phyloP scores from a whole-genome alignment of 1,140 invertebrate genomes.

The Lordiphosa mommai region DNA sequence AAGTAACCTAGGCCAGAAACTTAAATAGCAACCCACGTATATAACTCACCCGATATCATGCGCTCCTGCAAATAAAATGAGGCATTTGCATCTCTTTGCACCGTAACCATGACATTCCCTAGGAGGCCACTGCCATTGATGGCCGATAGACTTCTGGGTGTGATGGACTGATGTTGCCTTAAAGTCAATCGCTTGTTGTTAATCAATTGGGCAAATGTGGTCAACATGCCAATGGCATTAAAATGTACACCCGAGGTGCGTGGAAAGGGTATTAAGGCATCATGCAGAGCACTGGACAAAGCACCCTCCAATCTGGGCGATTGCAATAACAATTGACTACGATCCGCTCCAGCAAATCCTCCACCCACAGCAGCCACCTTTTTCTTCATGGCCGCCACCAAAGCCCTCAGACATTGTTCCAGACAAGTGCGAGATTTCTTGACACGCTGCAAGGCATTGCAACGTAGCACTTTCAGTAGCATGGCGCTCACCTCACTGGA shows the following conservation, averaged over 20 bases:
- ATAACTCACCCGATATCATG: slow-evolving; percentile 80
- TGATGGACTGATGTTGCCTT: slow-evolving; percentile 59
- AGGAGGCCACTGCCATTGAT: slow-evolving; percentile 80
- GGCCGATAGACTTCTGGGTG: slow-evolving; percentile 85
- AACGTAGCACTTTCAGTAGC: slow-evolving; percentile 86
- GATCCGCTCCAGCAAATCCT: slow-evolving; percentile 54
- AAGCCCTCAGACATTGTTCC: slow-evolving; percentile 88
- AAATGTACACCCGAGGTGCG: slow-evolving; percentile 96
- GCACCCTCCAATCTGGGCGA: slow-evolving; percentile 74
- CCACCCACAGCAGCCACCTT: slow-evolving; percentile 41
- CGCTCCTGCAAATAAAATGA: slow-evolving; percentile 92
- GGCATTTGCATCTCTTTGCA: slow-evolving; percentile 82
- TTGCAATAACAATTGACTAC: slow-evolving; percentile 73
- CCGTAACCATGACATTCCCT: slow-evolving; percentile 82
- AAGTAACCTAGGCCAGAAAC: too few relatives aligned
- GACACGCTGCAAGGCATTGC: slow-evolving; percentile 87
- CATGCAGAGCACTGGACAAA: slow-evolving; percentile 82
- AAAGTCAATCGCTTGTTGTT: slow-evolving; percentile 84
- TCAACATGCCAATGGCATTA: slow-evolving; percentile 90
- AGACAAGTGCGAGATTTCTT: slow-evolving; percentile 89
- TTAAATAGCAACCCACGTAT: too few relatives aligned
- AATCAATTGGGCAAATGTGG: slow-evolving; percentile 91
- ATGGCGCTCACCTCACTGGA: slow-evolving; percentile 83
- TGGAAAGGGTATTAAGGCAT: slow-evolving; percentile 95
- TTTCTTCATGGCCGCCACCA: slow-evolving; percentile 86